Conservation (phyloP, 2,888 invertebrate species). For the Ypsolopha sequella region DNA sequence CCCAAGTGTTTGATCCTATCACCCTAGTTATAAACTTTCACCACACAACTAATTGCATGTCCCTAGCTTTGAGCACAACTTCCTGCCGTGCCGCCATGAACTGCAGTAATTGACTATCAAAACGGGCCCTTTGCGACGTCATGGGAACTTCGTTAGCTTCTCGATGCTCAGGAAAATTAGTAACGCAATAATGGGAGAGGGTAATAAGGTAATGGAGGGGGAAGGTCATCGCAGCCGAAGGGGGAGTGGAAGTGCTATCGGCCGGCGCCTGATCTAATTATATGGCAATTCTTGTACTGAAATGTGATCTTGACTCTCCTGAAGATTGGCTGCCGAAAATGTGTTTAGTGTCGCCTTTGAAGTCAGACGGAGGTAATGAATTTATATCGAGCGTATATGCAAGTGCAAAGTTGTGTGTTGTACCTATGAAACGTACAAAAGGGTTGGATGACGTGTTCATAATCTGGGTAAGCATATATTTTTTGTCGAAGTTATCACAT, state of each 20-base stretch:
- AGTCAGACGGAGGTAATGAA: too few species aligned
- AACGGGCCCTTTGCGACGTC: slow-evolving; percentile 46
- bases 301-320: slow-evolving; percentile 34
- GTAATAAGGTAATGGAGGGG: slow-evolving; percentile 62
- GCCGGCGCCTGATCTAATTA: slow-evolving; percentile 41
- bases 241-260: slow-evolving; percentile 31
- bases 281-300: slow-evolving; percentile 38
- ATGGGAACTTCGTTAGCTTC: slow-evolving; percentile 54
- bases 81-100: slow-evolving; percentile 53
- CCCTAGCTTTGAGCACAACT: slow-evolving; percentile 42
- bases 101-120: slow-evolving; percentile 63
- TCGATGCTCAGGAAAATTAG: slow-evolving; percentile 64
- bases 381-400: too few species aligned
- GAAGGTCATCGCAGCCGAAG: slow-evolving; percentile 39
- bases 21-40: slow-evolving; percentile 26
- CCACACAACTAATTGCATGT: slow-evolving; percentile 51
- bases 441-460: neutral
- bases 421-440: too few species aligned
- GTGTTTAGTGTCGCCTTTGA: slow-evolving; percentile 23
- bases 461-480: too few species aligned
- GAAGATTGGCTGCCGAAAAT: slow-evolving; percentile 32
- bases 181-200: slow-evolving; percentile 59
- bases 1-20: too few species aligned
- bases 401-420: too few species aligned
- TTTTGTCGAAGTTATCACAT: too few species aligned